Conservation (phyloP, 2,888 invertebrate genomes). For the Hydropsyche betteni region DNA sequence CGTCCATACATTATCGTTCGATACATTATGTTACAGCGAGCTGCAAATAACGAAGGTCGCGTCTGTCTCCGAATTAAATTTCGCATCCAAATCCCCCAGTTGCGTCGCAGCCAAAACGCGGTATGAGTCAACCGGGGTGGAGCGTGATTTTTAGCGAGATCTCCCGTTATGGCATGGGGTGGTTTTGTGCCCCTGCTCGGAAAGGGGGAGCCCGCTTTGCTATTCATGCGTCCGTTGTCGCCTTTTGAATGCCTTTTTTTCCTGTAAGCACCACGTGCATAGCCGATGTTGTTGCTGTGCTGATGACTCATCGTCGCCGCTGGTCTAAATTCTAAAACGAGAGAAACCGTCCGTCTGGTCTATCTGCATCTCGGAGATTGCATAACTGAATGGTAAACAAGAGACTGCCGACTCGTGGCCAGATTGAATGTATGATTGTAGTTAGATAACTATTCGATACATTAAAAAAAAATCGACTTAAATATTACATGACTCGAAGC, state of each 20-base stretch:
- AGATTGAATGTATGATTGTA: too few species aligned
- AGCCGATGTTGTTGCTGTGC: background rate
- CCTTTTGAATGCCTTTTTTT: conserved; percentile 6
- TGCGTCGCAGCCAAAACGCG: conserved; percentile 28
- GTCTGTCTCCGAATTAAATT: conserved; percentile 27
- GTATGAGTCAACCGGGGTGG: conserved; percentile 38
- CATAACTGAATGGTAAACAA: too few species aligned
- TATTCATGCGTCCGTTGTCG: conserved; percentile 31
- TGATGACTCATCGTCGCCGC: conserved; percentile 32
- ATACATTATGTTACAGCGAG: background rate
- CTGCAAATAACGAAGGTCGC: conserved; percentile 27
- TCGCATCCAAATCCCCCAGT: conserved; percentile 36
- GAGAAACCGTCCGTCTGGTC: conserved; percentile 3
- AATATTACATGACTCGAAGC: too few species aligned
- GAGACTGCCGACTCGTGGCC: too few species aligned
- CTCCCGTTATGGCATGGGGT: background rate
- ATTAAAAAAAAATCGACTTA: too few species aligned
- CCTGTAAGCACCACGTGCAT: conserved; percentile 27
- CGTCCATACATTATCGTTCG: background rate
- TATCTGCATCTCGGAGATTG: too few species aligned
- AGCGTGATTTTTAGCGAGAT: conserved; percentile 34
- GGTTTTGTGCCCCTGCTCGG: background rate
- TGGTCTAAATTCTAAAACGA: conserved; percentile 1
- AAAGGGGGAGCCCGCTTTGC: conserved; percentile 13
- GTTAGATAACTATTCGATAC: too few species aligned